These are phyloP conservation scores for Scomber scombrus DNA, from an alignment of 2,113 vertebrate species.

Conservation along the genomic window DNA sequence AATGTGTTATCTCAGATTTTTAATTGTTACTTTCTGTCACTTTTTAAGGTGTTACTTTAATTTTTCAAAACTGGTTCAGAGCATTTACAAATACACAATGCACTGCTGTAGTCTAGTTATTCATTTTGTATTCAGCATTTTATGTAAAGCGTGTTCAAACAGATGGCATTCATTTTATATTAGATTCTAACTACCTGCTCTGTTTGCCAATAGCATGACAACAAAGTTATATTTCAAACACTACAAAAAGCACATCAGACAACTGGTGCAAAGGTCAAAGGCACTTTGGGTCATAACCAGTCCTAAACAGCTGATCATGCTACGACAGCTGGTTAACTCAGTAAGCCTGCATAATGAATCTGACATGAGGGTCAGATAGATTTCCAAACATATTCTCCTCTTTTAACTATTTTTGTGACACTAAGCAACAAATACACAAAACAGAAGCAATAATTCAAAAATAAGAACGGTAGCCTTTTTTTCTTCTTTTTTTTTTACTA, in stretches of 20 bases:
- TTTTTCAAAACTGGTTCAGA: neutral
- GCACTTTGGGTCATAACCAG: constrained; percentile 38
- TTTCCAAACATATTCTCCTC: constrained; percentile 33
- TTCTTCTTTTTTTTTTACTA: constrained; percentile 4
- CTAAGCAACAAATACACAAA: neutral
- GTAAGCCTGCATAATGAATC: constrained; percentile 43
- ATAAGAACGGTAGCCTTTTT: neutral
- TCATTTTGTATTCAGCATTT: constrained; percentile 1
- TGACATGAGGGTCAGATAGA: constrained; percentile 58
- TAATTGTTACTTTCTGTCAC: too few species aligned
- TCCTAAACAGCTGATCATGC: constrained; percentile 43
- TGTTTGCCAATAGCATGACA: constrained; percentile 10
- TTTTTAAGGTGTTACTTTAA: too few species aligned
- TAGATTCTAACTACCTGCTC: neutral
- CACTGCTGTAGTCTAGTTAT: neutral
- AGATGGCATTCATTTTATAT: neutral
- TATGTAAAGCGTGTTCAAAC: neutral
- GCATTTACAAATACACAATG: neutral
- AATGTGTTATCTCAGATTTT: too few species aligned
- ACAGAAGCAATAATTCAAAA: neutral
- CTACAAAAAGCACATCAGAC: constrained; percentile 28
- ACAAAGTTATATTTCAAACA: neutral
- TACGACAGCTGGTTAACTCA: constrained; percentile 50
- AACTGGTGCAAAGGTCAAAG: constrained; percentile 49
- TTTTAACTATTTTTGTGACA: neutral